These are phyloP conservation scores for Cerastis leucographa DNA, from an alignment of 2,888 invertebrate species.

Conservation along the genomic window DNA sequence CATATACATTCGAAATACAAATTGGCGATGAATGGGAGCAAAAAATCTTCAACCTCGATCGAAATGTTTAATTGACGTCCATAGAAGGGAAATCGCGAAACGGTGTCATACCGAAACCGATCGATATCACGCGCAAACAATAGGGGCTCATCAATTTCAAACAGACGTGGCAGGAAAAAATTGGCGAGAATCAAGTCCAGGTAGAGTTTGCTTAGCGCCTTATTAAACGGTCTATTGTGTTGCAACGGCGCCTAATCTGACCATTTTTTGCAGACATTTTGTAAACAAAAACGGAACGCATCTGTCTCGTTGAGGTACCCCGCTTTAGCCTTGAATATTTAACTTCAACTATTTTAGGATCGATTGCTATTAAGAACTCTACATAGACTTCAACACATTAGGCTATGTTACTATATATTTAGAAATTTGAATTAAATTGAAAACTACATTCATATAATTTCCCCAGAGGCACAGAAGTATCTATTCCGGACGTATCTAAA, in stretches of 20 bases:
- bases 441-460: conserved; percentile 53
- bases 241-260: conserved; percentile 81
- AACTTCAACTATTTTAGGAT: conserved; percentile 43
- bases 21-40: conserved; percentile 35
- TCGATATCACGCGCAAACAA: conserved; percentile 81
- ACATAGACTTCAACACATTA: conserved; percentile 13
- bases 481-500: conserved; percentile 68
- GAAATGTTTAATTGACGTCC: conserved; percentile 66
- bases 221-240: conserved; percentile 82
- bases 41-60: conserved; percentile 56
- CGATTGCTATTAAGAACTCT: conserved; percentile 27
- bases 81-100: conserved; percentile 65
- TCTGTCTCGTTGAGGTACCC: conserved; percentile 64
- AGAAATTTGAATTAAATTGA: conserved; percentile 39
- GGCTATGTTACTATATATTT: not conserved
- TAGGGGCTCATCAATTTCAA: conserved; percentile 82
- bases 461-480: conserved; percentile 57
- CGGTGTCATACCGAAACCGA: conserved; percentile 73
- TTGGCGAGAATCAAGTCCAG: conserved; percentile 80
- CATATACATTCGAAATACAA: conserved; percentile 38
- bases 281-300: conserved; percentile 73
- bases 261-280: conserved; percentile 76
- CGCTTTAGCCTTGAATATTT: conserved; percentile 61
- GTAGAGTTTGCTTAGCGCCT: conserved; percentile 84
- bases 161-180: conserved; percentile 78